A percentile compares a stretch with the other conserved stretches of the same genome.
Evolutionary conservation across 2,797 vertebrate species (phyloP).

Genomic region (Brotogeris chrysoptera): DNA sequence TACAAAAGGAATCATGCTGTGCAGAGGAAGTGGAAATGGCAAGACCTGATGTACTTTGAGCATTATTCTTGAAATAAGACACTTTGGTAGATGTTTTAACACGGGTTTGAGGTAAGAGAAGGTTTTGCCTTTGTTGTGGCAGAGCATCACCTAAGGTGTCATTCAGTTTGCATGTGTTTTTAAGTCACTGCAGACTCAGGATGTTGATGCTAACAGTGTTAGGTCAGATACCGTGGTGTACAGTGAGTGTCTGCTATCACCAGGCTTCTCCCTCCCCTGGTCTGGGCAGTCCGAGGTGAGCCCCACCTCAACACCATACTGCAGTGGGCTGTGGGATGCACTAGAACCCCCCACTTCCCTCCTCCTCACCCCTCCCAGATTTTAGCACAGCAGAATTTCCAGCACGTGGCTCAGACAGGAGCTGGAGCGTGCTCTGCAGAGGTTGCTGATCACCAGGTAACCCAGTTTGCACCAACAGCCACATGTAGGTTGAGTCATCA

Average conservation of each 20-base stretch:
- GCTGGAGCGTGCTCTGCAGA: not conserved
- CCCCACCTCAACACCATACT: accelerated
- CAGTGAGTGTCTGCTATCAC: not conserved
- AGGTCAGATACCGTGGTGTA: not conserved
- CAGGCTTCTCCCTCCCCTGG: not conserved
- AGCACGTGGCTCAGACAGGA: not conserved
- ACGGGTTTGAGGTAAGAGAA: not conserved
- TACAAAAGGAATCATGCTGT: not conserved
- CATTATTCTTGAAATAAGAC: not conserved
- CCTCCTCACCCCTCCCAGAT: not conserved
- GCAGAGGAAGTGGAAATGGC: not conserved
- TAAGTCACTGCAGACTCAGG: not conserved
- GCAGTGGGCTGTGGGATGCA: not conserved
- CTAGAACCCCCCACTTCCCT: not conserved
- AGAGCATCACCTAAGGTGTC: not conserved
- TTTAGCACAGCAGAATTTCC: not conserved
- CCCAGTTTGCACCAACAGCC: not conserved
- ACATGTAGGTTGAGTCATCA: accelerated
- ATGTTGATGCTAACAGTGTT: accelerated
- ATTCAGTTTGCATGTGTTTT: not conserved
- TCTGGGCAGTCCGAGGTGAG: not conserved
- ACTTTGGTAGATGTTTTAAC: not conserved
- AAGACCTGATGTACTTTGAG: not conserved
- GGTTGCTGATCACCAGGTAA: not conserved
- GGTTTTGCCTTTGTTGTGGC: not conserved